phyloP scores from a whole-genome alignment of 2,113 vertebrate genomes.

The Nipponia nippon region DNA sequence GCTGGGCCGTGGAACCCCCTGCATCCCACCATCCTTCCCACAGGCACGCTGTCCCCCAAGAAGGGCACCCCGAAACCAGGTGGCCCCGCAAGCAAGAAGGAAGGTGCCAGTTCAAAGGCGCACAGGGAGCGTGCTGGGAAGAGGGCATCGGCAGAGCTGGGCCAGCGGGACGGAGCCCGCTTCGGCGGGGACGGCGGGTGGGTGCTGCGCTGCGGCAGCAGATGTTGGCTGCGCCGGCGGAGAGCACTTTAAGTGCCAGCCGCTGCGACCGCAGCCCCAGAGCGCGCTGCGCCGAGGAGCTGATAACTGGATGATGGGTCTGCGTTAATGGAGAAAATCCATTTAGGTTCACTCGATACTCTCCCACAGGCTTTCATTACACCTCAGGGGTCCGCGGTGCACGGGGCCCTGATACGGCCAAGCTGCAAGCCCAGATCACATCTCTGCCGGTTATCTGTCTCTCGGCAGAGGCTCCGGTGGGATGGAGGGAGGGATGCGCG shows the following conservation, averaged over 20 bases:
- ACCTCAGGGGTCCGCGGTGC: background rate
- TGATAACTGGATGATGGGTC: constrained; percentile 17
- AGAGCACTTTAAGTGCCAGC: background rate
- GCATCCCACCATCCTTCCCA: background rate
- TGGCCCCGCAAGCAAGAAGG: fast-evolving
- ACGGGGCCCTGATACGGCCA: background rate
- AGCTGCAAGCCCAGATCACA: background rate
- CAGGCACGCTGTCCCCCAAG: fast-evolving
- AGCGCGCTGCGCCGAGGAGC: background rate
- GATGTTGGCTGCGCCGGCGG: background rate
- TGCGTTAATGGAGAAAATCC: constrained; percentile 59
- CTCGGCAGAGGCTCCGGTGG: fast-evolving
- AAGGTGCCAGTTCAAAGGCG: background rate
- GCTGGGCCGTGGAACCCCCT: background rate
- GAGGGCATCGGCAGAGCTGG: background rate
- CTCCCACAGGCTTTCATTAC: constrained; percentile 30
- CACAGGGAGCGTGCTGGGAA: fast-evolving
- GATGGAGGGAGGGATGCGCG: background rate
- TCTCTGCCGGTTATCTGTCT: background rate
- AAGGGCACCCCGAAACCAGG: fast-evolving
- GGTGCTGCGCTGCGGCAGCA: background rate
- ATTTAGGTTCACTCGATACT: constrained; percentile 50
- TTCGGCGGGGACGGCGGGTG: background rate
- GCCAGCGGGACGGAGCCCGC: background rate
- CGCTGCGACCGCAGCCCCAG: background rate